Evolutionary conservation across 2,797 vertebrate genomes (phyloP).

Genomic region (Diceros bicornis): DNA sequence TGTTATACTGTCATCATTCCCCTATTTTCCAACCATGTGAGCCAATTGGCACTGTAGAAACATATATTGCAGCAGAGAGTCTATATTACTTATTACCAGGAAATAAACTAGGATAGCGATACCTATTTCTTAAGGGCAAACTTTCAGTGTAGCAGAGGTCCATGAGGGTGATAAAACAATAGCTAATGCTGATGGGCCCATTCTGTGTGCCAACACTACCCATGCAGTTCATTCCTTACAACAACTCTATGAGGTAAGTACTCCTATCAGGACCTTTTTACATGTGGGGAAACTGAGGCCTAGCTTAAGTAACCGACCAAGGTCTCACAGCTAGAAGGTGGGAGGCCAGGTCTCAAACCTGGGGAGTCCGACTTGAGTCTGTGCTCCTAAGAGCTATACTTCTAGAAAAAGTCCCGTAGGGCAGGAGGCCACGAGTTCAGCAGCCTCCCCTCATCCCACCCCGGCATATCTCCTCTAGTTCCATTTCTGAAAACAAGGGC

Average conservation of each 20-base stretch:
- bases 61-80: neutral
- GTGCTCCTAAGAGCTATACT: neutral
- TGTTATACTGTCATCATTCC: no score
- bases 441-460: neutral
- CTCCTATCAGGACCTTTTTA: neutral
- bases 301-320: neutral
- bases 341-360: neutral
- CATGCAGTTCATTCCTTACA: neutral
- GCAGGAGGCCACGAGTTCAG: neutral
- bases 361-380: neutral
- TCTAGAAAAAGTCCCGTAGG: neutral
- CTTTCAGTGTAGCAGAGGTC: neutral
- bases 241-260: neutral
- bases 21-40: neutral
- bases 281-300: neutral
- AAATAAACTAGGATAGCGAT: neutral
- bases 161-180: neutral
- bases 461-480: neutral
- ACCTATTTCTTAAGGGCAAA: neutral
- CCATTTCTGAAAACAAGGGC: neutral
- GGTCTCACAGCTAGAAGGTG: neutral
- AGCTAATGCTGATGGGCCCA: rapidly evolving
- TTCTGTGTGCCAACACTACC: neutral
- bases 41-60: neutral
- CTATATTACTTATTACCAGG: neutral